phyloP scores from a whole-genome alignment of 2,888 invertebrate genomes.

The Oscheius onirici region DNA sequence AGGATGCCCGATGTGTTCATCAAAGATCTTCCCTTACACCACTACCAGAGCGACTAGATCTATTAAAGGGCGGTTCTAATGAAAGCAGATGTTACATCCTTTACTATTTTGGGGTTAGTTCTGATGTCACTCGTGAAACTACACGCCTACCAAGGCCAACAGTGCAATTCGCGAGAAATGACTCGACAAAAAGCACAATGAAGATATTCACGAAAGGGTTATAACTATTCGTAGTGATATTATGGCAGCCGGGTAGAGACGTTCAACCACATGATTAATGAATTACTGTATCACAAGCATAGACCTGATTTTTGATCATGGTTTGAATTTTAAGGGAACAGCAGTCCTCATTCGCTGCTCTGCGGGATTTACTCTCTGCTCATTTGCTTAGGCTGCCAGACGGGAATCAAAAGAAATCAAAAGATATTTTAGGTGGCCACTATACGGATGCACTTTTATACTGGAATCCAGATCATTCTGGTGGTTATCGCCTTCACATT shows the following conservation, averaged over 20 bases:
- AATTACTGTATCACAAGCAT: too few species aligned
- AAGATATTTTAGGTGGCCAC: slow-evolving; percentile 38
- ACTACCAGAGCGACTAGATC: background rate
- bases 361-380: too few species aligned
- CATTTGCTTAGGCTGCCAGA: background rate
- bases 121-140: slow-evolving; percentile 1
- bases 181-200: slow-evolving; percentile 3
- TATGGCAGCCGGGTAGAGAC: too few species aligned
- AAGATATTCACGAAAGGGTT: background rate
- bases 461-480: slow-evolving; percentile 30
- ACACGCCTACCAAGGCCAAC: background rate
- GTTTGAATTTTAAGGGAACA: too few species aligned
- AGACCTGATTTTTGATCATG: too few species aligned
- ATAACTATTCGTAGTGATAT: slow-evolving; percentile 5
- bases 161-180: slow-evolving; percentile 1
- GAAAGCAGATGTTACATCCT: too few species aligned
- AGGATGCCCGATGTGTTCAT: slow-evolving; percentile 25
- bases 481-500: slow-evolving; percentile 19
- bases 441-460: slow-evolving; percentile 28
- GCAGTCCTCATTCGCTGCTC: too few species aligned
- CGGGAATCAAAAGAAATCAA: background rate
- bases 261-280: too few species aligned
- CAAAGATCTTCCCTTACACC: slow-evolving; percentile 21
- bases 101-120: background rate
- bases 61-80: too few species aligned